Conservation (phyloP, 92 coral and sea anemone species). For the Siderastrea radians region DNA sequence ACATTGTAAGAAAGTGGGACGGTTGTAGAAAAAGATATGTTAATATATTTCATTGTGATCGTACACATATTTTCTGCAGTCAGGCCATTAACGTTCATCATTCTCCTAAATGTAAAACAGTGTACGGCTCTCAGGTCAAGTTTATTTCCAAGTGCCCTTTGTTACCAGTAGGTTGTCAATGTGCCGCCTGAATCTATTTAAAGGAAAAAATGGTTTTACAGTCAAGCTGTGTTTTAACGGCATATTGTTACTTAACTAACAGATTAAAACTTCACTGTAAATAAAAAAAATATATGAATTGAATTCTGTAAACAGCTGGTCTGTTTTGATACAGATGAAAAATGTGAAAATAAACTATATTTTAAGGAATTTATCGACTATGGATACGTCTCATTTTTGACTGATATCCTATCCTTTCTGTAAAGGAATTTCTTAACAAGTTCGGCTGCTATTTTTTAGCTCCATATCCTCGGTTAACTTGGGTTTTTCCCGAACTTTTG, state of each 20-base stretch:
- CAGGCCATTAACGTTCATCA: not conserved
- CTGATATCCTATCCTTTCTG: too few species aligned
- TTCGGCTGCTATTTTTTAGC: too few species aligned
- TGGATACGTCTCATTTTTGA: too few species aligned
- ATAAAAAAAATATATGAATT: too few species aligned
- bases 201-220: not conserved
- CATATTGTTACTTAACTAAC: too few species aligned
- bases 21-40: not conserved
- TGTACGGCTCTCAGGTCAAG: conserved; percentile 3
- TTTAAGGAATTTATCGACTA: too few species aligned
- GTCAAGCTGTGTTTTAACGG: not conserved
- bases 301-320: not conserved
- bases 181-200: conserved; percentile 11
- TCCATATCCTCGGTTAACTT: too few species aligned
- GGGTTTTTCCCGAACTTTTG: too few species aligned
- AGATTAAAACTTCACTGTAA: too few species aligned
- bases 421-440: too few species aligned
- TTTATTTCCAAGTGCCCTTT: not conserved
- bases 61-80: not conserved
- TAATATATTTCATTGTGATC: not conserved
- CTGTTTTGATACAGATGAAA: not conserved
- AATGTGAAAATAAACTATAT: not conserved
- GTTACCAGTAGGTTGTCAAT: conserved; percentile 16
- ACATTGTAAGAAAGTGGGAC: not conserved
- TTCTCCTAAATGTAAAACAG: conserved; percentile 12